These are phyloP conservation scores for Anabas testudineus DNA, from an alignment of 2,797 vertebrate genomes.

Conservation along the genomic window DNA sequence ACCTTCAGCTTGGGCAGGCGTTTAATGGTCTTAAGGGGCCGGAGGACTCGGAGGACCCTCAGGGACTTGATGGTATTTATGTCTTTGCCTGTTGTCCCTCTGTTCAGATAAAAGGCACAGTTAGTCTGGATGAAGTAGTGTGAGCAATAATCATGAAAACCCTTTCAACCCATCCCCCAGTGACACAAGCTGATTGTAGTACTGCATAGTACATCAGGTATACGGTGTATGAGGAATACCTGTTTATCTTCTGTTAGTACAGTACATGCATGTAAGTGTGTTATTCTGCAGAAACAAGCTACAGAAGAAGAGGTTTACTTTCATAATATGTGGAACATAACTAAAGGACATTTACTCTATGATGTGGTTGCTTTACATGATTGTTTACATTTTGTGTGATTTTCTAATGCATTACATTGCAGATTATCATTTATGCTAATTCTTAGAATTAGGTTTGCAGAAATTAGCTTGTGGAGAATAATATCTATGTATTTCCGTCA, in stretches of 20 bases:
- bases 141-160: background rate
- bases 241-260: slow-evolving; percentile 59
- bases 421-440: too few relatives aligned
- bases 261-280: slow-evolving; percentile 67
- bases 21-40: slow-evolving; percentile 98
- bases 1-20: slow-evolving; percentile 98
- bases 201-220: slow-evolving; percentile 3
- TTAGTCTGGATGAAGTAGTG: slow-evolving; percentile 47
- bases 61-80: slow-evolving; percentile 99
- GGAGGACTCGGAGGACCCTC: slow-evolving; percentile 93
- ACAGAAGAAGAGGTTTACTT: background rate
- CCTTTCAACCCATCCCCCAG: slow-evolving; percentile 7
- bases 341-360: background rate
- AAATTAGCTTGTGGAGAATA: background rate
- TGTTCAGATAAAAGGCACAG: slow-evolving; percentile 75
- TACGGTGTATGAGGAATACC: slow-evolving; percentile 12
- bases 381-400: too few relatives aligned
- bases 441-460: background rate
- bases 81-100: slow-evolving; percentile 98
- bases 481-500: too few relatives aligned
- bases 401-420: background rate
- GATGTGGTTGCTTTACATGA: background rate
- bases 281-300: slow-evolving; percentile 73
- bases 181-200: slow-evolving; percentile 38
- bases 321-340: background rate